Conservation (phyloP, 2,797 vertebrate species). For the Lemur catta region DNA sequence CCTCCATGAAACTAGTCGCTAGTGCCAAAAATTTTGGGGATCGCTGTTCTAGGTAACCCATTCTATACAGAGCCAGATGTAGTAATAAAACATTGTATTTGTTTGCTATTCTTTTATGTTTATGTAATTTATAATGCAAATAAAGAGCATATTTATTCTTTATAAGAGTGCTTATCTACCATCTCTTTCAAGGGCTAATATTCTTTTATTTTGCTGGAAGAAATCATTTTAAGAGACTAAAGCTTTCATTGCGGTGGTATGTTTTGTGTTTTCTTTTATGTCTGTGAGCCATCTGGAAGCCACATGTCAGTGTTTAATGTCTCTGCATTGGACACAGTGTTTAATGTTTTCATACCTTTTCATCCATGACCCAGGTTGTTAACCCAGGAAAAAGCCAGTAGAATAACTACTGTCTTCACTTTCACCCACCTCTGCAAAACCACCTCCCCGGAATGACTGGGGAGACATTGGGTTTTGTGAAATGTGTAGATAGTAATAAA, state of each 20-base stretch:
- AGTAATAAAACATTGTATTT: background rate
- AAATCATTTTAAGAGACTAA: background rate
- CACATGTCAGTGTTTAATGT: background rate
- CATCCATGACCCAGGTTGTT: background rate
- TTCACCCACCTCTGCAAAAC: background rate
- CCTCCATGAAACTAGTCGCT: too few relatives aligned
- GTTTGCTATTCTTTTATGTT: background rate
- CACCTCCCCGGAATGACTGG: background rate
- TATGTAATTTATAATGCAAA: slow-evolving; percentile 9
- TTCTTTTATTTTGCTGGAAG: background rate
- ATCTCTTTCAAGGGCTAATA: background rate
- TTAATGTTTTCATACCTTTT: slow-evolving; percentile 3
- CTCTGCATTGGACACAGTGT: background rate
- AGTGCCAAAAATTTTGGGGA: too few relatives aligned
- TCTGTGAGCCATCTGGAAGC: slow-evolving; percentile 35
- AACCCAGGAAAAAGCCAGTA: background rate
- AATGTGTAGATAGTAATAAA: background rate
- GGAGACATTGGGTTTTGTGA: background rate
- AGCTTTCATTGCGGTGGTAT: background rate
- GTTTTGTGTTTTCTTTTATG: background rate
- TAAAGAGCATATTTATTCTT: background rate
- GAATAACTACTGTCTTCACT: background rate
- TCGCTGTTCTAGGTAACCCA: background rate
- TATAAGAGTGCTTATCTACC: background rate
- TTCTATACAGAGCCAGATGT: background rate